A percentile compares a stretch with the other conserved stretches of the same genome.
phyloP scores from a whole-genome alignment of 2,113 vertebrate genomes.

The Nycticryphes semicollaris region DNA sequence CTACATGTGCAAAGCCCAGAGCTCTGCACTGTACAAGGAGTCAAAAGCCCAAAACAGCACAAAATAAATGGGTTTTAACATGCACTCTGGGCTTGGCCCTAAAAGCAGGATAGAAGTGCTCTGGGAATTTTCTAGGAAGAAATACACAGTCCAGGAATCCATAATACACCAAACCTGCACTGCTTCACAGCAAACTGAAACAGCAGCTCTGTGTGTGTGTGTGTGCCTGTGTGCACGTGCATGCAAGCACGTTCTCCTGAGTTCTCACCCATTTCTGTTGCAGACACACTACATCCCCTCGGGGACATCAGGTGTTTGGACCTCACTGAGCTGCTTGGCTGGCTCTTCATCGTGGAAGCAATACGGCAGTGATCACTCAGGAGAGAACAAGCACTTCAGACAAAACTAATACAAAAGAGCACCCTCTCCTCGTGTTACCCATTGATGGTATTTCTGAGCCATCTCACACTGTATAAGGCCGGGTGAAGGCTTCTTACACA shows the following conservation, averaged over 20 bases:
- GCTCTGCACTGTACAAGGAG: not conserved
- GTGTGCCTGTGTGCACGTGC: rapidly evolving
- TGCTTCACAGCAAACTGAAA: not conserved
- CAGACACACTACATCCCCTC: not conserved
- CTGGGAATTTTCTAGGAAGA: not conserved
- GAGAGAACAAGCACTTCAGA: not conserved
- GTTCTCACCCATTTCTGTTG: not conserved
- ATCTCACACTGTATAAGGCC: not conserved
- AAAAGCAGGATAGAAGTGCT: not conserved
- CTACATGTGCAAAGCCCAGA: not conserved
- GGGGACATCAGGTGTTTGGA: not conserved
- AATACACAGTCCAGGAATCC: not conserved
- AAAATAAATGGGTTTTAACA: not conserved
- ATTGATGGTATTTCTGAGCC: not conserved
- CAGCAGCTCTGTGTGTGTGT: rapidly evolving
- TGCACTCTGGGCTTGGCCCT: rapidly evolving
- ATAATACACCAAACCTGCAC: not conserved
- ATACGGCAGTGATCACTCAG: rapidly evolving
- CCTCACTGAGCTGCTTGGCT: not conserved
- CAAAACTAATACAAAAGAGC: not conserved
- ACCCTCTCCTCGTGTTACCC: not conserved
- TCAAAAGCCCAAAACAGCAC: not conserved
- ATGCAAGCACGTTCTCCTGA: rapidly evolving
- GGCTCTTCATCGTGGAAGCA: not conserved
- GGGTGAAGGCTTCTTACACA: not conserved